These are phyloP conservation scores for Chromobotia macracanthus DNA, from an alignment of 2,797 vertebrate species.

Conservation along the genomic window DNA sequence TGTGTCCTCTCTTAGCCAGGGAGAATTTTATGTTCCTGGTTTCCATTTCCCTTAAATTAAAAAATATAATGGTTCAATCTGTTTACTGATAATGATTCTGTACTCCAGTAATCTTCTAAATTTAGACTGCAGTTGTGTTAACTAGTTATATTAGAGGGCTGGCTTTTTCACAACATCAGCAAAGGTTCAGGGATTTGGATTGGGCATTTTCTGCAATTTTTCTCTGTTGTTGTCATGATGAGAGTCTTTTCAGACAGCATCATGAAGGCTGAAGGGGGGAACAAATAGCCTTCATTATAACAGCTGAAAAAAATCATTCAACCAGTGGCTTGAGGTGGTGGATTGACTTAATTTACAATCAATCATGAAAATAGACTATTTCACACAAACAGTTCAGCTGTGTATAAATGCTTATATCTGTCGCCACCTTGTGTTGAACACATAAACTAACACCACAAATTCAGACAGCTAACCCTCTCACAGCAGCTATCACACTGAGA, in stretches of 20 bases:
- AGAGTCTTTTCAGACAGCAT: conserved; percentile 24
- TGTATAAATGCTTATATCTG: conserved; percentile 33
- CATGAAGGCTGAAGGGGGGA: conserved; percentile 1
- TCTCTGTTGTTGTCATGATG: conserved; percentile 48
- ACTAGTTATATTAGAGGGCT: neutral
- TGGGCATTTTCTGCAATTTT: conserved; percentile 44
- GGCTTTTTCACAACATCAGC: neutral
- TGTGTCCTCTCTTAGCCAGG: neutral
- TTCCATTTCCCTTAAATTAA: conserved; percentile 1
- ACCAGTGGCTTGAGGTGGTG: conserved; percentile 19
- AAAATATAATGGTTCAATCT: neutral
- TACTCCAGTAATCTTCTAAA: neutral
- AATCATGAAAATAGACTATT: neutral
- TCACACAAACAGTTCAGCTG: neutral
- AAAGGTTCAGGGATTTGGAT: conserved; percentile 42
- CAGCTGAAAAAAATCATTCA: conserved; percentile 9
- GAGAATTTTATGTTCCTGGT: neutral
- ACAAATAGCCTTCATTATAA: conserved; percentile 10
- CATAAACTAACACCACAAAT: conserved; percentile 51
- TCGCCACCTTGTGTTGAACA: conserved; percentile 71
- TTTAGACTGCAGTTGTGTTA: neutral
- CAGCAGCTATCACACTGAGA: neutral
- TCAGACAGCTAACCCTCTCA: conserved; percentile 34
- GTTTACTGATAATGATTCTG: neutral
- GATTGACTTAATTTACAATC: conserved; percentile 21